Conservation (phyloP, 2,113 vertebrate genomes). For the Anarhynchus alexandrinus region DNA sequence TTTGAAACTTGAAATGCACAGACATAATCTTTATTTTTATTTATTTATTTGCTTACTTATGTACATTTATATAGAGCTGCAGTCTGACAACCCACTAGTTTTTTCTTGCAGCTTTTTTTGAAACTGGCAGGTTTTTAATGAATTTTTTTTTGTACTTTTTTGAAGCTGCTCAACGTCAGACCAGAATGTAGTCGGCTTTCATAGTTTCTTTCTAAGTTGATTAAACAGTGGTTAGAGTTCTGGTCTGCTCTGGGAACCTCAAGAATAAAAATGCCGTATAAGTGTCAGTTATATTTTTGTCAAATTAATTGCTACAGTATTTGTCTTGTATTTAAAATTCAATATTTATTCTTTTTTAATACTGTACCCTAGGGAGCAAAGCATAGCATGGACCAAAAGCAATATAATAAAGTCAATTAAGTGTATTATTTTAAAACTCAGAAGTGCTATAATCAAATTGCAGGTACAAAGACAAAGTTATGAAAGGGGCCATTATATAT, state of each 20-base stretch:
- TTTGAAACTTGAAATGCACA: not conserved
- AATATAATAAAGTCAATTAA: not conserved
- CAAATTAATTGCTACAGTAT: not conserved
- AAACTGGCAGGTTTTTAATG: not conserved
- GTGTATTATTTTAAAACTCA: not conserved
- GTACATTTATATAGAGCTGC: not conserved
- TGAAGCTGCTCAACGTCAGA: not conserved
- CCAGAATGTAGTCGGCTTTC: not conserved
- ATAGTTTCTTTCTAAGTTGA: not conserved
- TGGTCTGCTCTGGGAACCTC: not conserved
- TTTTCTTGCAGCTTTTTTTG: not conserved
- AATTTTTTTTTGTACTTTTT: not conserved
- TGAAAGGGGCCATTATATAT: not conserved
- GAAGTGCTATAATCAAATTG: not conserved
- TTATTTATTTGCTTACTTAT: not conserved
- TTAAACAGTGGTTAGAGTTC: not conserved
- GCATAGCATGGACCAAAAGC: not conserved
- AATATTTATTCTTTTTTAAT: not conserved
- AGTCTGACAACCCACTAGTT: not conserved
- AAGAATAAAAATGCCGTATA: not conserved
- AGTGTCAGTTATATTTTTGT: not conserved
- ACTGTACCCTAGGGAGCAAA: not conserved
- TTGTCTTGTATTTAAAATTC: not conserved
- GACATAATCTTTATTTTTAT: not conserved
- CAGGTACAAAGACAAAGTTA: not conserved